Evolutionary conservation across 2,888 invertebrate genomes (phyloP), one percentile per base, ranked within the genome.

Genomic region (Pollenia griseotomentosa): DNA sequence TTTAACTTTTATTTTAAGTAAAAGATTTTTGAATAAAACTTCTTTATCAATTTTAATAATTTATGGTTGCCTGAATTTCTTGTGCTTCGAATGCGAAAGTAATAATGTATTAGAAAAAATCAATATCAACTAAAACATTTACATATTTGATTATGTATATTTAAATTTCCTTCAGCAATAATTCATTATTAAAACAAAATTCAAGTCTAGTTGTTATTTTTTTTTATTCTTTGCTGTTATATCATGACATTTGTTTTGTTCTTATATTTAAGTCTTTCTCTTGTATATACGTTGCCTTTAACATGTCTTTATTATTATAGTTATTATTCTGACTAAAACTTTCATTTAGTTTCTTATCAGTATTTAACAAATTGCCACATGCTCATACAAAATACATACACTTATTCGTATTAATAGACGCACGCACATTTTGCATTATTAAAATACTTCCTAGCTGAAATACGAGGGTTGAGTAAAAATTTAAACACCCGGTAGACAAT

Each of bases 291-390:
- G 2, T 71, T 42, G 48, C 19, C 71, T 73, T 65, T 19, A 65
- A 65, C 16, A 44, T 44, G 55, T 63, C 44, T 73, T 65, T 40
- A 57, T 81, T 57, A 57, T 65, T 81, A 57, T 33, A 6, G 6
- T 65, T 65, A 12, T 65, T 81, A 57, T 81, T 74, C 73, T 48
- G 53, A 53, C 75, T 61, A 59, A 40, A 55, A 77, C 44, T 73
- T 78, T 59, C 51, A 59, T 79, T 83, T 44, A 59, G 73, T 74
- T 84, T 79, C 79, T 84, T 84, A 84, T 84, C 84, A 61, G 57
- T 73, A 61, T 79, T 84, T 79, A 84, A 73, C 79, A 84, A 79
- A 73, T 84, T 79, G 66, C 59, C 44, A 63, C 63, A 66, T 73
- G 71, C 19, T 48, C n/a, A 19, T 19, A 42, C 33, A 78, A 61